These are phyloP conservation scores for Stegana nigrithorax DNA, from an alignment of 2,888 invertebrate species.

Conservation along the genomic window DNA sequence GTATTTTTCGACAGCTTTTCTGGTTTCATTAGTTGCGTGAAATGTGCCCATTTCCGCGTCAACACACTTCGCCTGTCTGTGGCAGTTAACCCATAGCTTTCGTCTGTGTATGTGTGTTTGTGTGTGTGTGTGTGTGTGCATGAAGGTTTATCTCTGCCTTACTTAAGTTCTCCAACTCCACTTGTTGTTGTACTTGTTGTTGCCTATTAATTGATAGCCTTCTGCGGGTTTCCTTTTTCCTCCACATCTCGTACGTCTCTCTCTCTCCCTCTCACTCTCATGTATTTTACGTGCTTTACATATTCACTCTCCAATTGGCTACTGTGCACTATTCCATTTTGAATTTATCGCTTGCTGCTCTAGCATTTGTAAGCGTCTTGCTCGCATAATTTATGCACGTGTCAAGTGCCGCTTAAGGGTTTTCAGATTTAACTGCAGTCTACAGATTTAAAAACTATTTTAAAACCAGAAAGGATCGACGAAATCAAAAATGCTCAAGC, in stretches of 20 bases:
- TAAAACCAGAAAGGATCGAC: too few relatives aligned
- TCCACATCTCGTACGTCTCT: not conserved
- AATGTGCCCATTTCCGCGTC: slow-evolving; percentile 9
- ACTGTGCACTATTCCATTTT: not conserved
- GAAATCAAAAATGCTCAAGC: too few relatives aligned
- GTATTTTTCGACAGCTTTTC: slow-evolving; percentile 15
- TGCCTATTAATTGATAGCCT: slow-evolving; percentile 11
- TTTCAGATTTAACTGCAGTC: too few relatives aligned
- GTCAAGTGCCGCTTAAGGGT: too few relatives aligned
- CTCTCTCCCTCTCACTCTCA: not conserved
- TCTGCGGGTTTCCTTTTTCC: not conserved
- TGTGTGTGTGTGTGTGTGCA: too few relatives aligned
- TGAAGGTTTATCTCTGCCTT: too few relatives aligned
- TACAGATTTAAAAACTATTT: too few relatives aligned
- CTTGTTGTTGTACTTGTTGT: not conserved
- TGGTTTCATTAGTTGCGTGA: slow-evolving; percentile 16
- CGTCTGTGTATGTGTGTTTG: too few relatives aligned
- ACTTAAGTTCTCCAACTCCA: not conserved
- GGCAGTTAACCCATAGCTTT: too few relatives aligned
- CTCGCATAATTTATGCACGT: too few relatives aligned
- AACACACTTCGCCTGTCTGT: not conserved
- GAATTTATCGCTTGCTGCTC: too few relatives aligned
- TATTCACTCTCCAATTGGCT: slow-evolving; percentile 12
- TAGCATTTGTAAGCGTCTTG: too few relatives aligned
- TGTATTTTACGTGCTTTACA: not conserved